These are phyloP conservation scores for Phataginus tricuspis DNA, from an alignment of 2,797 vertebrate species.

Conservation along the genomic window DNA sequence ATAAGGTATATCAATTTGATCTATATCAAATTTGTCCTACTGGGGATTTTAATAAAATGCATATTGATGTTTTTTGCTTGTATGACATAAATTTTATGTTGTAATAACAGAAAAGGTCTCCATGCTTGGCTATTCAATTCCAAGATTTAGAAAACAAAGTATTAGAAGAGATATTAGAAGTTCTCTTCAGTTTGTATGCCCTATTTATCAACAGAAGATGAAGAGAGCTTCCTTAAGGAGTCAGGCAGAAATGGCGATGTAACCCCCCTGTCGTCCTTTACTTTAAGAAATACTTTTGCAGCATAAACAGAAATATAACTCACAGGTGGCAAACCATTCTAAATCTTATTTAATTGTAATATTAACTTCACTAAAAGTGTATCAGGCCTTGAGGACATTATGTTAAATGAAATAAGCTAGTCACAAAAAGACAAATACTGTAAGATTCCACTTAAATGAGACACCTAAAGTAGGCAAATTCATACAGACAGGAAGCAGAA, in stretches of 20 bases:
- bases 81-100: neutral
- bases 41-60: neutral
- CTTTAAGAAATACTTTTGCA: neutral
- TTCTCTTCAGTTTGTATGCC: neutral
- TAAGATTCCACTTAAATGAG: neutral
- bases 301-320: neutral
- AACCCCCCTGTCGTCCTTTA: neutral
- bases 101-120: neutral
- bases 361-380: neutral
- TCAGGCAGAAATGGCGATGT: neutral
- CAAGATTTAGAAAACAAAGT: neutral
- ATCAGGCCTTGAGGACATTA: neutral
- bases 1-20: slow-evolving; percentile 12
- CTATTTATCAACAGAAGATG: neutral
- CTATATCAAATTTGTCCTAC: neutral
- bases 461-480: neutral
- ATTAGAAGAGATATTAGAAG: neutral
- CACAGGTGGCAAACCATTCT: neutral
- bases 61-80: neutral
- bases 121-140: neutral
- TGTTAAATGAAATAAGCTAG: neutral
- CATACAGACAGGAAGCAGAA: neutral
- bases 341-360: neutral
- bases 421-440: neutral
- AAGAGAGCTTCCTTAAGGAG: neutral